Percentiles rank a stretch among this genome's conserved stretches.
Evolutionary conservation across 2,797 vertebrate genomes (phyloP).

Genomic region (Mycteria americana): DNA sequence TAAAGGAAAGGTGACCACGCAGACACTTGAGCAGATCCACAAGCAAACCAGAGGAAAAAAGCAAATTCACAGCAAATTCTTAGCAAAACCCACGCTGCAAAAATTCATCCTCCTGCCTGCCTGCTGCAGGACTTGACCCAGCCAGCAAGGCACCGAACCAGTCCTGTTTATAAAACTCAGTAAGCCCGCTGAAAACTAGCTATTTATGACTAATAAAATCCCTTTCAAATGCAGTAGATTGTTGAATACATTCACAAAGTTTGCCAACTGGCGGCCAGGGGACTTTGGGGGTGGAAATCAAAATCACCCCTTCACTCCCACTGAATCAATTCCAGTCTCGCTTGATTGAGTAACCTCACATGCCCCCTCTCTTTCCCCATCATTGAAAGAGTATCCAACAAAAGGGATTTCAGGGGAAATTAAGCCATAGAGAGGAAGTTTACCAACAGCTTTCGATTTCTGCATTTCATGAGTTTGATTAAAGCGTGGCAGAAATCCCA

Average conservation of each 20-base stretch:
- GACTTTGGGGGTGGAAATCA: not conserved
- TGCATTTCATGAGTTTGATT: not conserved
- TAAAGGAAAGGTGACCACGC: not conserved
- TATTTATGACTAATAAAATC: not conserved
- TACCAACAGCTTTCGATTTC: not conserved
- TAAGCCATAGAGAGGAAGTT: not conserved
- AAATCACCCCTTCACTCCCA: not conserved
- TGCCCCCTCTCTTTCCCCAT: not conserved
- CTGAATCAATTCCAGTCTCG: not conserved
- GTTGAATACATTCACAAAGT: not conserved
- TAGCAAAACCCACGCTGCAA: not conserved
- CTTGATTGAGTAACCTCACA: not conserved
- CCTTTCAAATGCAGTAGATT: not conserved
- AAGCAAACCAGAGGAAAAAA: not conserved
- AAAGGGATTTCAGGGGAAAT: not conserved
- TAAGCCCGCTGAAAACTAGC: not conserved
- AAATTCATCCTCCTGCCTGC: not conserved
- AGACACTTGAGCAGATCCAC: not conserved
- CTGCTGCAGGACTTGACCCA: not conserved
- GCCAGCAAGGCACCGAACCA: not conserved
- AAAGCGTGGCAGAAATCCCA: not conserved
- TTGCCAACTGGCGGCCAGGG: not conserved
- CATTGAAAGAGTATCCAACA: not conserved
- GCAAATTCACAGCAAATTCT: not conserved
- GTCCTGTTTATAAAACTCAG: not conserved